These are phyloP conservation scores for Gymnarchus niloticus DNA, from an alignment of 2,113 vertebrate genomes.

Conservation along the genomic window DNA sequence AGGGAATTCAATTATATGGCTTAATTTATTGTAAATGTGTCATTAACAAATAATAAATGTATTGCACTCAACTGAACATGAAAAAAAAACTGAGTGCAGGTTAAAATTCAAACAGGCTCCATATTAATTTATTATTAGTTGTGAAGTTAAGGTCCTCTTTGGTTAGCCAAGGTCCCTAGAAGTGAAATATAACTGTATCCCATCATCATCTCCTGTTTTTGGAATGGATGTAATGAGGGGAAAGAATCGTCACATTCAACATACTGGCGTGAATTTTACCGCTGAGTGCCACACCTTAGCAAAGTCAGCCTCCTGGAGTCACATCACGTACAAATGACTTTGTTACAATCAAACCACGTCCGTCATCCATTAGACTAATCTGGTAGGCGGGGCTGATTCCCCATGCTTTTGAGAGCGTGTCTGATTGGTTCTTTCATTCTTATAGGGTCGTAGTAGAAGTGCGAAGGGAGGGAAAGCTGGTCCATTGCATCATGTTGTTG, in stretches of 20 bases:
- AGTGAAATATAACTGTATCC: neutral
- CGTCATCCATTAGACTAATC: neutral
- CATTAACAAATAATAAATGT: neutral
- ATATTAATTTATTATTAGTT: neutral
- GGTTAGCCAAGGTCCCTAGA: neutral
- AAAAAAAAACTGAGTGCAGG: too few relatives aligned
- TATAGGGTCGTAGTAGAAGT: neutral
- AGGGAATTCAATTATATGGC: neutral
- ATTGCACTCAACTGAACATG: too few relatives aligned
- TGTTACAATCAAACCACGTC: neutral
- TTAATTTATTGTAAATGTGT: neutral
- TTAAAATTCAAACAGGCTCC: neutral
- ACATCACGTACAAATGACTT: neutral
- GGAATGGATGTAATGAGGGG: neutral
- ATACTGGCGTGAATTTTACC: neutral
- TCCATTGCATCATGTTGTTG: neutral
- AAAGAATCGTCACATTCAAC: neutral
- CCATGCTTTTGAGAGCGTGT: neutral
- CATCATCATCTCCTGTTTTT: neutral
- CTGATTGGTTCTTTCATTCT: neutral
- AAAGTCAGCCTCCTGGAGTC: neutral
- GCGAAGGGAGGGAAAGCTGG: neutral
- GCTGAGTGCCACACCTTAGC: neutral
- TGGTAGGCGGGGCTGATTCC: neutral
- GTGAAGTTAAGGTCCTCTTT: neutral